A percentile compares a stretch with the other conserved stretches of the same genome.
Evolutionary conservation across 2,888 invertebrate species (phyloP).

Genomic region (Apamea sordens): DNA sequence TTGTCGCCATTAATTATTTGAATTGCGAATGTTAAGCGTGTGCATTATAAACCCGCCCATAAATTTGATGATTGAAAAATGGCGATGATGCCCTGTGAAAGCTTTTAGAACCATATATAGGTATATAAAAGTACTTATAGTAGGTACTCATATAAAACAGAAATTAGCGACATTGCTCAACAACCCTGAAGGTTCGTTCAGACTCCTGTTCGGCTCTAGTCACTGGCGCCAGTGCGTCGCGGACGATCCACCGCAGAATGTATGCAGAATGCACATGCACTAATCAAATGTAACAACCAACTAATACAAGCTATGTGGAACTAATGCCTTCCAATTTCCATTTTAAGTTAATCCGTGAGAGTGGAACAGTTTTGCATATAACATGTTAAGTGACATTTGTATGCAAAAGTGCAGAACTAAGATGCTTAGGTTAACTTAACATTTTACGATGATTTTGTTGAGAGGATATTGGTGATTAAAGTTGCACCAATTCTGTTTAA

Average conservation of each 20-base stretch:
- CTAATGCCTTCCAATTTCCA: constrained; percentile 44
- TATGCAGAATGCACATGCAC: constrained; percentile 29
- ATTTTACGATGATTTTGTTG: constrained; percentile 3
- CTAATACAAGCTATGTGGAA: constrained; percentile 34
- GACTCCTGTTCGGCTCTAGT: constrained; percentile 38
- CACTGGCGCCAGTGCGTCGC: constrained; percentile 54
- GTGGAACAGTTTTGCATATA: constrained; percentile 25
- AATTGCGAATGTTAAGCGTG: neutral
- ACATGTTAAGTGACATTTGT: constrained; percentile 11
- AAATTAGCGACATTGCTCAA: neutral
- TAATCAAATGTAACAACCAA: constrained; percentile 48
- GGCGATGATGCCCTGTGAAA: neutral
- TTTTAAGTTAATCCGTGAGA: constrained; percentile 41
- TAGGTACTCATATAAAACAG: neutral
- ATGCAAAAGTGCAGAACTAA: constrained; percentile 17
- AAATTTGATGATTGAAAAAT: neutral
- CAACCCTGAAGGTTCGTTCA: constrained; percentile 54
- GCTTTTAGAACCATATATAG: neutral
- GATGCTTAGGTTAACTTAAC: neutral
- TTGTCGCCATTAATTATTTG: constrained; percentile 15
- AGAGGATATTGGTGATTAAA: neutral
- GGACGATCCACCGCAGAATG: constrained; percentile 25
- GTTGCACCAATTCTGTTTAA: constrained; percentile 9
- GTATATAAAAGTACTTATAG: no score
- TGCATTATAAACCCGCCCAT: neutral